A percentile compares a stretch with the other conserved stretches of the same genome.
Conservation (phyloP, 2,113 vertebrate species). For the Mustelus asterias region DNA sequence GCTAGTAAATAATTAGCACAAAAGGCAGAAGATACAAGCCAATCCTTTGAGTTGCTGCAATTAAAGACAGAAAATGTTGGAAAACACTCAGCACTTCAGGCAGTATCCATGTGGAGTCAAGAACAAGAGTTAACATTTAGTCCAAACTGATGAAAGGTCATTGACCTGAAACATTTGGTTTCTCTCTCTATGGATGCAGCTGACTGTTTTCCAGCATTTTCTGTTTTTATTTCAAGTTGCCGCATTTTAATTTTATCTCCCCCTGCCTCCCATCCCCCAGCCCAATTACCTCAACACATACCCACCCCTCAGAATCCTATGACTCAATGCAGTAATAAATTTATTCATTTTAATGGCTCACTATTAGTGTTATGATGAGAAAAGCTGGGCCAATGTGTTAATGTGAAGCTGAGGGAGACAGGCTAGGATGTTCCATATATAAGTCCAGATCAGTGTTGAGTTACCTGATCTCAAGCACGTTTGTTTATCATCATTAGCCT, state of each 20-base stretch:
- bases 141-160: neutral
- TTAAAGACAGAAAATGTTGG: neutral
- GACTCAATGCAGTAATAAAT: constrained; percentile 17
- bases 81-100: neutral
- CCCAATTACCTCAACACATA: neutral
- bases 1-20: neutral
- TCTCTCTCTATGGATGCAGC: neutral
- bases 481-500: constrained; percentile 14
- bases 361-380: neutral
- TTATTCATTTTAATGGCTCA: neutral
- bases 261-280: constrained; percentile 43
- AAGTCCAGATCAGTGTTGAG: neutral
- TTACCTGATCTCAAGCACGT: neutral
- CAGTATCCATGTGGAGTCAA: neutral
- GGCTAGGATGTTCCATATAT: neutral
- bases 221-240: neutral
- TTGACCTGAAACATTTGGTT: neutral
- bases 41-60: neutral
- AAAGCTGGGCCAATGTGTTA: constrained; percentile 43
- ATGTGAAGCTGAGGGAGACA: neutral
- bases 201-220: neutral
- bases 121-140: neutral
- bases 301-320: fast-evolving
- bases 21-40: neutral
- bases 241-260: constrained; percentile 30